Base-by-base conservation (phyloP, 2,113 vertebrate genomes). In the Lota lota region DNA sequence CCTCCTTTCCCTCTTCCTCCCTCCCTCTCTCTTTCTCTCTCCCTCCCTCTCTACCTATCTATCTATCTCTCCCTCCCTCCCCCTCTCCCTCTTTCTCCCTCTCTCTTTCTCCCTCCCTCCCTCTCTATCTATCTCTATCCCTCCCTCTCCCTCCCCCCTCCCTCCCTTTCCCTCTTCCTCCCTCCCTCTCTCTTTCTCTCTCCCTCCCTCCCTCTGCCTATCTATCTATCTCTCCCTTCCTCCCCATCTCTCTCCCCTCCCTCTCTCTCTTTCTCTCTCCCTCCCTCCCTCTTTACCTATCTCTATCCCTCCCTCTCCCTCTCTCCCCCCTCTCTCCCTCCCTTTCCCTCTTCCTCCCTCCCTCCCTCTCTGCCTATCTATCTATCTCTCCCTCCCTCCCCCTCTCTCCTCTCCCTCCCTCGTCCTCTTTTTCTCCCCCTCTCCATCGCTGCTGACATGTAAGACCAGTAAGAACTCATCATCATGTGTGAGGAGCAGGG, bases 401-500 rank as follows among this genome's bases (percentile, higher is more conserved):
- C 4, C 24, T 5, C 24, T 28, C 24, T 5, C 24, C 24, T 5
- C 24, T 28, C 28, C 28, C 28, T 33, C 28, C 28, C 28, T 33
- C 16, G 18, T 19, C 19, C 36, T 51, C n/a, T 12, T 24, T 18
- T 1, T 18, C 17, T 17, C 16, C 53, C 53, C 14, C 24, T 5
- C 24, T 28, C 28, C 28, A 4, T 33, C 28, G 4, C 28, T 33
- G 5, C 12, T 14, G 51, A 53, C 12, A 14, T 14, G 51, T 53
- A 3, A 14, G 12, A 53, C 7, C 51, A 53, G 51, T 5, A 53
- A 53, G 51, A 53, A 8, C 4, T 0, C 16, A 61, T 68, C 24
- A 61, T 68, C 24, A 64, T 58, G 18, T 73, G 63, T 63, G 67
- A 22, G 15, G 19, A 61, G 33, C 63, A 78, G 70, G 64, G 62